These are phyloP conservation scores for Lepilemur septentrionalis DNA, from an alignment of 2,797 vertebrate genomes.

Conservation along the genomic window DNA sequence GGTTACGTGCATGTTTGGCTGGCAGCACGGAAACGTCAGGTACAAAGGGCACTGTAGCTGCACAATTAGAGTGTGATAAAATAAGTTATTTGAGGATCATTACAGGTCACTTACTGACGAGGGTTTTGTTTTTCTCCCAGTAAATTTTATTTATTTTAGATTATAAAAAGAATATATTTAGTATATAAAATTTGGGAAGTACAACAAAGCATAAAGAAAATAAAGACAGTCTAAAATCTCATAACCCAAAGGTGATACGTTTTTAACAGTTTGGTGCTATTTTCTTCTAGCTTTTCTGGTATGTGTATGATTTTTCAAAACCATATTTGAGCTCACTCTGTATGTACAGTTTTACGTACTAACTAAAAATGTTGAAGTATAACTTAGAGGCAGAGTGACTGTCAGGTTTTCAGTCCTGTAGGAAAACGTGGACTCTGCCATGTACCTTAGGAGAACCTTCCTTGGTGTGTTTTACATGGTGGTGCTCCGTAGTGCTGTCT, in stretches of 20 bases:
- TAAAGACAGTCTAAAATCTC: background rate
- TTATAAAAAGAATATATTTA: slow-evolving; percentile 13
- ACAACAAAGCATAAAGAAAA: slow-evolving; percentile 15
- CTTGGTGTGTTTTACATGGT: background rate
- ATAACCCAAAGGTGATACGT: background rate
- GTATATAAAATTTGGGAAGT: background rate
- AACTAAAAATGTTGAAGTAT: background rate
- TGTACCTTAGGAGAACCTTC: background rate
- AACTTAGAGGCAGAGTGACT: background rate
- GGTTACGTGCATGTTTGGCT: background rate
- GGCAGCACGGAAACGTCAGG: background rate
- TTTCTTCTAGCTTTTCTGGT: background rate
- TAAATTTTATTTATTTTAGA: slow-evolving; percentile 18
- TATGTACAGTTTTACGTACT: background rate
- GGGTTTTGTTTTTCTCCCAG: background rate
- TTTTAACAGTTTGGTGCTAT: background rate
- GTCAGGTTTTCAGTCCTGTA: background rate
- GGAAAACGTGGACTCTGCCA: background rate
- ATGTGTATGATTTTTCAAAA: background rate
- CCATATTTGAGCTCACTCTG: background rate
- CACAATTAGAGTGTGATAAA: background rate
- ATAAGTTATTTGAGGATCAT: background rate
- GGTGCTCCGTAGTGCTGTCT: rapidly evolving
- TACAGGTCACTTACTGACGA: background rate
- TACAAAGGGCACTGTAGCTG: background rate